phyloP scores from a whole-genome alignment of 2,797 vertebrate genomes.

The Acanthurus tractus region DNA sequence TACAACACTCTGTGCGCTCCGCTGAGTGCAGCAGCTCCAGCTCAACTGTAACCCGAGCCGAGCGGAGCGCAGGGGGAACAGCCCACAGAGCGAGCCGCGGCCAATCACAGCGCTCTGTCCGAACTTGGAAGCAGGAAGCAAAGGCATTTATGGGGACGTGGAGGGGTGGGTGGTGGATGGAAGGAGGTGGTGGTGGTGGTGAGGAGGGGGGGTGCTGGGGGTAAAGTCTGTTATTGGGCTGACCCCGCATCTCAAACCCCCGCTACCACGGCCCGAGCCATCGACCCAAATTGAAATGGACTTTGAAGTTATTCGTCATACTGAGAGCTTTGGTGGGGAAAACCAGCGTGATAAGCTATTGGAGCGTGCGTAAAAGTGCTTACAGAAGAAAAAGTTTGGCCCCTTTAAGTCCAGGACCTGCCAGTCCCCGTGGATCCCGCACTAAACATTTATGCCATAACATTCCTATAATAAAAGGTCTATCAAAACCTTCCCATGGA shows the following conservation, averaged over 20 bases:
- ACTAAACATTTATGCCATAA: conserved; percentile 36
- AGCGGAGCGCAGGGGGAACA: conserved; percentile 48
- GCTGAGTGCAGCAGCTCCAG: conserved; percentile 70
- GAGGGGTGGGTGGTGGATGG: conserved; percentile 50
- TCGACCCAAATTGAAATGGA: conserved; percentile 78
- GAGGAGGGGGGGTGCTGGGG: background rate
- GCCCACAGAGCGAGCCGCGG: conserved; percentile 68
- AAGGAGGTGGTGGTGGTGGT: background rate
- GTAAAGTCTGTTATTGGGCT: conserved; percentile 64
- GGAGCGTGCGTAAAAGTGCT: conserved; percentile 57
- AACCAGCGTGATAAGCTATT: conserved; percentile 25
- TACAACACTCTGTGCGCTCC: conserved; percentile 50
- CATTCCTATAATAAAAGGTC: conserved; percentile 5
- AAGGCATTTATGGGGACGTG: conserved; percentile 77
- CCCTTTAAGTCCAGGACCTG: conserved; percentile 35
- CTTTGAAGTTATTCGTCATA: conserved; percentile 77
- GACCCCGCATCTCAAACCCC: conserved; percentile 46
- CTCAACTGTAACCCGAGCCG: conserved; percentile 82
- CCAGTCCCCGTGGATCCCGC: conserved; percentile 25
- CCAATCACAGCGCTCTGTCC: conserved; percentile 82
- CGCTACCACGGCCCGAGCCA: conserved; percentile 41
- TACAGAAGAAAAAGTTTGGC: conserved; percentile 54
- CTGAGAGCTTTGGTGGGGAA: conserved; percentile 41
- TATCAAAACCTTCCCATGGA: background rate
- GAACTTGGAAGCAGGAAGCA: conserved; percentile 77